Base-by-base conservation (phyloP, 2,797 vertebrate species). In the Sebastes taczanowskii region DNA sequence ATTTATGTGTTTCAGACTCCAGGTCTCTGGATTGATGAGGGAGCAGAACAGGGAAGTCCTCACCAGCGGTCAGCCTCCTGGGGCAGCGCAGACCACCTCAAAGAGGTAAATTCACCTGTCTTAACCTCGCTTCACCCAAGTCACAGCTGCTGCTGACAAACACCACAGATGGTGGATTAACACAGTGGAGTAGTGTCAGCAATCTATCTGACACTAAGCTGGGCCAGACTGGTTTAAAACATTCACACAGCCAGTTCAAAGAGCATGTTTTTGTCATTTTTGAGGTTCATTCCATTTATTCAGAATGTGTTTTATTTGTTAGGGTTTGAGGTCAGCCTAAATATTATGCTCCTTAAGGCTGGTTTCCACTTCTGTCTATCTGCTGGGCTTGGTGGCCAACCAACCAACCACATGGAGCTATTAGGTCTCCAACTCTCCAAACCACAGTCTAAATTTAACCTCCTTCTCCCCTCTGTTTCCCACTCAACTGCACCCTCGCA, bases 51-150 rank as follows among this genome's bases (percentile, higher is more conserved):
- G 90, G 96, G 95, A 75, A 90, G 89, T 74, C 96, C 95, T 20
- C 98, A 99, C 95, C 98, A 98, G 88, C 97, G 97, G 42, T 99
- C 98, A 0, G 98, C 98, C 7, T 99, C 98, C 1, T 99, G 98
- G 98, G 97, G 97, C 77, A 99, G 97, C 71, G 95, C 98, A 35
- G 98, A 99, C 92, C 98, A 98, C 87, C 96, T 98, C 16, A 98
- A 98, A 95, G 98, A 99, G 97, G 98, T 99, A 97, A 86, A 65
- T 77, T 74, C 64, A 80, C 78, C 46, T 52, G 23, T 42, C 1
- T 9, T 53, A n/a, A 78, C 77, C 22, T 18, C 4, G 16, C 7
- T 23, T 68, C 20, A 25, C 2, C 20, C 3, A 22, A 60, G 22
- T 75, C 71, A 63, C 63, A 34, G 70, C 78, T 81, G 20, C 49